Evolutionary conservation across 2,888 invertebrate genomes (phyloP).

Genomic region (Tolmerus cingulatus): DNA sequence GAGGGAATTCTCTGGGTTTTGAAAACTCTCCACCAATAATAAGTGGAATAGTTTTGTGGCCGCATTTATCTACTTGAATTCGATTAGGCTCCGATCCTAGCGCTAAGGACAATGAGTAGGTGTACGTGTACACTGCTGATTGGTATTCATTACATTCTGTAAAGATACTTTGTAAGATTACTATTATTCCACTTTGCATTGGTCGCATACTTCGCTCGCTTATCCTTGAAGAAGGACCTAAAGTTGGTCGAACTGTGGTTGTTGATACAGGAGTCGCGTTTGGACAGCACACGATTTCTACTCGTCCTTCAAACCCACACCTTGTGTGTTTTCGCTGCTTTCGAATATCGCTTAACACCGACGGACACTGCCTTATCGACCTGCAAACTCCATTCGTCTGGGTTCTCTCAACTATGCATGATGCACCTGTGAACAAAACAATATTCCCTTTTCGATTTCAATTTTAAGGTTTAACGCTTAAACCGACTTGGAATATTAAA

Average conservation of each 20-base stretch:
- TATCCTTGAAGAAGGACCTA: neutral
- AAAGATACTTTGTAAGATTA: neutral
- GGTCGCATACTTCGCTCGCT: neutral
- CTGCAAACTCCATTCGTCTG: neutral
- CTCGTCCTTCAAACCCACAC: conserved; percentile 51
- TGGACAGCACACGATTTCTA: conserved; percentile 53
- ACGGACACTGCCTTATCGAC: neutral
- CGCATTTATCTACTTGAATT: conserved; percentile 45
- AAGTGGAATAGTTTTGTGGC: conserved; percentile 62
- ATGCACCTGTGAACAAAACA: neutral
- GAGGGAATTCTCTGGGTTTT: conserved; percentile 57
- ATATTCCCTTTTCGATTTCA: no score
- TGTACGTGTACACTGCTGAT: conserved; percentile 38
- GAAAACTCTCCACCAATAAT: conserved; percentile 55
- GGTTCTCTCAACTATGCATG: neutral
- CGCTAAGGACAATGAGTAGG: neutral
- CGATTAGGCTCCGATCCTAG: neutral
- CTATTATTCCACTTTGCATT: neutral
- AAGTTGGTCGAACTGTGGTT: neutral
- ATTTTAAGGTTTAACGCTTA: no score
- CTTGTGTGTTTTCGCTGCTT: conserved; percentile 39
- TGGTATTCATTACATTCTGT: conserved; percentile 48
- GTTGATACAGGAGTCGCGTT: neutral
- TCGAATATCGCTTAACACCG: neutral
- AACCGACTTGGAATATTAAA: no score